Conservation (phyloP, 2,113 vertebrate species). For the Mormyrus lacerda region DNA sequence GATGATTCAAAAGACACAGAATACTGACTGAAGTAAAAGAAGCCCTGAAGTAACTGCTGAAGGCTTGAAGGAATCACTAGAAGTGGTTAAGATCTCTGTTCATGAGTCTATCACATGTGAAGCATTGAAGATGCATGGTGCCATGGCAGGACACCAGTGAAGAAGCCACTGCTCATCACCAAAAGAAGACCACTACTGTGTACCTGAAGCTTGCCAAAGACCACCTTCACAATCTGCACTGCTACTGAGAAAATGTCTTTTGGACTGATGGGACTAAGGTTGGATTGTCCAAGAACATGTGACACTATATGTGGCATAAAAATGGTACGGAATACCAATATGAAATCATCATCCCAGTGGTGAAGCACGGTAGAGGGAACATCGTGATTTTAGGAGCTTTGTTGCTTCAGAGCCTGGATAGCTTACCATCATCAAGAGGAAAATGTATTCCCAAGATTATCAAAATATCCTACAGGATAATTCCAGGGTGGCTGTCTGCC, state of each 20-base stretch:
- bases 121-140: not conserved
- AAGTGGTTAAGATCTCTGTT: not conserved
- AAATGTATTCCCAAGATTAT: not conserved
- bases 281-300: not conserved
- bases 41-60: not conserved
- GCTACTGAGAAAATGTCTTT: not conserved
- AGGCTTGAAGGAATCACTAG: not conserved
- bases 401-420: not conserved
- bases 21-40: not conserved
- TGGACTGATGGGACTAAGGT: not conserved
- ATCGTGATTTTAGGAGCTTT: not conserved
- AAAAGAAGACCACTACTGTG: not conserved
- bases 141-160: not conserved
- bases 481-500: not conserved
- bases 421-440: not conserved
- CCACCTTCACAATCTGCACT: not conserved
- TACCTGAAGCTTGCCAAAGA: not conserved
- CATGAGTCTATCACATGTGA: not conserved
- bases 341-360: not conserved
- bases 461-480: not conserved
- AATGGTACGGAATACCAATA: not conserved
- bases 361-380: not conserved
- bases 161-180: not conserved
- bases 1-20: not conserved
- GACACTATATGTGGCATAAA: not conserved